phyloP scores from a whole-genome alignment of 2,888 invertebrate genomes.

The Xanthorhoe spadicearia region DNA sequence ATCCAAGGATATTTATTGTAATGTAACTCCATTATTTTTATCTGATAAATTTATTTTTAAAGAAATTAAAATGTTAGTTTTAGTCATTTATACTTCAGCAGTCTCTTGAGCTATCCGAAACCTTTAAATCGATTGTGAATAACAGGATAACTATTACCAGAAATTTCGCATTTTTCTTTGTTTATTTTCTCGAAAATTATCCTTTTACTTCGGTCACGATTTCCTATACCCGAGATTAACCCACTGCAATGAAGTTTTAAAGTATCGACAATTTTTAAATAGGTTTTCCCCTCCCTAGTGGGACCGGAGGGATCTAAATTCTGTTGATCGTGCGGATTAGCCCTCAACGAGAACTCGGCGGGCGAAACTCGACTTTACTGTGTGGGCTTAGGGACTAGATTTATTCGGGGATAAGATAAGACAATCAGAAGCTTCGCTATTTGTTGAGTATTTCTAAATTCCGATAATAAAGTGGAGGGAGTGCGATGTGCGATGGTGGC shows the following conservation, averaged over 20 bases:
- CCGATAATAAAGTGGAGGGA: slow-evolving; percentile 40
- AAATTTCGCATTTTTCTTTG: no score
- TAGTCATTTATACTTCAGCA: no score
- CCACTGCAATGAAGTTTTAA: background rate
- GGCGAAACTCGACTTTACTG: slow-evolving; percentile 17
- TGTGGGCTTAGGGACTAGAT: slow-evolving; percentile 21
- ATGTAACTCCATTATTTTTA: no score
- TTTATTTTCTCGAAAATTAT: no score
- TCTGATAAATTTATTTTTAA: no score
- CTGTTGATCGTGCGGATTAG: slow-evolving; percentile 46
- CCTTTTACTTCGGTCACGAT: no score
- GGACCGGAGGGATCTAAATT: slow-evolving; percentile 30
- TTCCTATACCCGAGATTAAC: no score
- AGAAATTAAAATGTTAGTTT: no score
- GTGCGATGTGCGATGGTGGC: background rate
- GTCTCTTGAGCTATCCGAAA: no score
- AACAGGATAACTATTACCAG: no score
- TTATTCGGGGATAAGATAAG: slow-evolving; percentile 18
- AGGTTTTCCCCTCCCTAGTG: slow-evolving; percentile 10
- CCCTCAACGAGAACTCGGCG: slow-evolving; percentile 24
- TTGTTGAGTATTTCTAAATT: slow-evolving; percentile 39
- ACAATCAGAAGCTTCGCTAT: slow-evolving; percentile 37
- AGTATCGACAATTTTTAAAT: slow-evolving; percentile 13
- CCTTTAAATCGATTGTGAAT: no score
- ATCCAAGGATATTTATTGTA: no score